These are phyloP conservation scores for Tamandua tetradactyla DNA, from an alignment of 2,797 vertebrate genomes.

Conservation along the genomic window DNA sequence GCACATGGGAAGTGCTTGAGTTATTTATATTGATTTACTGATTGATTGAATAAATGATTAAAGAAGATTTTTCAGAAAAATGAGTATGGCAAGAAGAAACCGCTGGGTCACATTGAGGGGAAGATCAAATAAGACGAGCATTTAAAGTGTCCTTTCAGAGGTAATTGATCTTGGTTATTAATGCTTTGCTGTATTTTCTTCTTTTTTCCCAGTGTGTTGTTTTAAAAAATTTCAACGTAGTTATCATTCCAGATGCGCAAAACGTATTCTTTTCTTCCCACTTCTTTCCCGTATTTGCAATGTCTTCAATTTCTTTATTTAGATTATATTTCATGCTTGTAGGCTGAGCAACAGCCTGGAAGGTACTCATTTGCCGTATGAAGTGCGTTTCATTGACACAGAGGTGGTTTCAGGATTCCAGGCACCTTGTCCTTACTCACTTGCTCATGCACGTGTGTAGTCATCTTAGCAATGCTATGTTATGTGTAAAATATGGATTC, in stretches of 20 bases:
- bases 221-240: background rate
- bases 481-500: background rate
- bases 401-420: background rate
- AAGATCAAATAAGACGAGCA: background rate
- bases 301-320: background rate
- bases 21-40: background rate
- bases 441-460: background rate
- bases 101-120: background rate
- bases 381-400: background rate
- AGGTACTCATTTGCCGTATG: background rate
- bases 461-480: background rate
- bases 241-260: constrained; percentile 1
- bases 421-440: background rate
- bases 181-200: background rate
- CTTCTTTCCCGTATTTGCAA: background rate
- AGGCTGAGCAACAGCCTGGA: background rate
- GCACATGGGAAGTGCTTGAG: background rate
- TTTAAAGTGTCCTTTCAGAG: background rate
- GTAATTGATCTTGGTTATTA: constrained; percentile 3
- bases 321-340: constrained; percentile 20
- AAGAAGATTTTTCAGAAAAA: constrained; percentile 1
- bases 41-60: background rate
- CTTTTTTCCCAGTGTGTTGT: background rate
- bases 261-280: background rate
- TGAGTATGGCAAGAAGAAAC: background rate